Evolutionary conservation across 2,797 vertebrate genomes (phyloP).

Genomic region (Anabas testudineus): DNA sequence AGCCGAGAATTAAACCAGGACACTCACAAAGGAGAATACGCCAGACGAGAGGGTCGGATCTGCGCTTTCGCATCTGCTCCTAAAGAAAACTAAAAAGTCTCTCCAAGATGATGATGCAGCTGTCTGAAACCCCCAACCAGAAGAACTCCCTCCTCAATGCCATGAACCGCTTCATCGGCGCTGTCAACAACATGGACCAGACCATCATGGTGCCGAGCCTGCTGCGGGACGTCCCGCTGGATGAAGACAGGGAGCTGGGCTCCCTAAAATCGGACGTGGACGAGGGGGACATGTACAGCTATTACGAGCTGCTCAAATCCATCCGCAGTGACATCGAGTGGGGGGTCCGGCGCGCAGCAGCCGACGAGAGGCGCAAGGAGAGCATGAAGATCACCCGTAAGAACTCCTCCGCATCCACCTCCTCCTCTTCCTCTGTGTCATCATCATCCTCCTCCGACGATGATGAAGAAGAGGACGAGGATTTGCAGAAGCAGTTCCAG

Average conservation of each 20-base stretch:
- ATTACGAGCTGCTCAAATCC: slow-evolving; percentile 95
- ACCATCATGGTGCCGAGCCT: slow-evolving; percentile 97
- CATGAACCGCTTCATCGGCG: slow-evolving; percentile 96
- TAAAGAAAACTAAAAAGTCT: background rate
- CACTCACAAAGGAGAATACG: slow-evolving; percentile 10
- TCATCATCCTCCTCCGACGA: slow-evolving; percentile 68
- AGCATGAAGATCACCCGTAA: slow-evolving; percentile 81
- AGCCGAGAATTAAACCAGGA: slow-evolving; percentile 45
- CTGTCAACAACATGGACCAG: slow-evolving; percentile 99
- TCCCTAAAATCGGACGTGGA: slow-evolving; percentile 76
- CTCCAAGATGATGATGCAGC: slow-evolving; percentile 88
- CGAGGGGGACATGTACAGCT: slow-evolving; percentile 94
- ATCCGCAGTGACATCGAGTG: slow-evolving; percentile 97
- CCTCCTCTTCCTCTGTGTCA: slow-evolving; percentile 62
- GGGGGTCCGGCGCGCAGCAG: slow-evolving; percentile 87
- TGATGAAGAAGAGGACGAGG: slow-evolving; percentile 84
- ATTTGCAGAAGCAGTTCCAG: slow-evolving; percentile 94
- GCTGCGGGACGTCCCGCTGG: slow-evolving; percentile 94
- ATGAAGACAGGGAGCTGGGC: slow-evolving; percentile 84
- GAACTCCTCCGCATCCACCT: slow-evolving; percentile 70
- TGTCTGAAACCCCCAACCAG: slow-evolving; percentile 88
- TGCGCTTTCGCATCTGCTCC: background rate
- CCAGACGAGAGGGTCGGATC: slow-evolving; percentile 14
- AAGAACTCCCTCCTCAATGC: slow-evolving; percentile 96
- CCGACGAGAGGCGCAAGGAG: slow-evolving; percentile 83